These are phyloP conservation scores for Pandemis heparana DNA, from an alignment of 2,888 invertebrate genomes.

Conservation along the genomic window DNA sequence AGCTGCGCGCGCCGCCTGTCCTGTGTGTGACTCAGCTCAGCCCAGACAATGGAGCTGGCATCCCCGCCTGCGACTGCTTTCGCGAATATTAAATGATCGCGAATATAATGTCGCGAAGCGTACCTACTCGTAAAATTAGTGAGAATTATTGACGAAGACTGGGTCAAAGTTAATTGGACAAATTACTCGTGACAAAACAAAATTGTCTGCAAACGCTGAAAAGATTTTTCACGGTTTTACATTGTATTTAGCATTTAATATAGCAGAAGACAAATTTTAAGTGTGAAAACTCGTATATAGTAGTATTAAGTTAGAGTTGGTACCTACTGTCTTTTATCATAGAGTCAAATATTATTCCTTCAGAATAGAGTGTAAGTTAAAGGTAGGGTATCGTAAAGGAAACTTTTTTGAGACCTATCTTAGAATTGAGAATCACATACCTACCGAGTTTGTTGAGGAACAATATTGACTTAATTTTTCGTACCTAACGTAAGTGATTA, in stretches of 20 bases:
- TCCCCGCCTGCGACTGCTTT: slow-evolving; percentile 71
- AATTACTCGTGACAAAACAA: background rate
- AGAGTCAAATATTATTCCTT: too few relatives aligned
- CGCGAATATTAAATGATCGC: slow-evolving; percentile 62
- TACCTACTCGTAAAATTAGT: slow-evolving; percentile 17
- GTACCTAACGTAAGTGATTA: too few relatives aligned
- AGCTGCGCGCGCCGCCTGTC: slow-evolving; percentile 71
- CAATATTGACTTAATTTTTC: background rate
- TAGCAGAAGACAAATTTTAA: too few relatives aligned
- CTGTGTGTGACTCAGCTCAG: slow-evolving; percentile 78
- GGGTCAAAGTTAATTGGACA: slow-evolving; percentile 4
- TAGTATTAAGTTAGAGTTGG: too few relatives aligned
- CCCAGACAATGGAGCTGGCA: slow-evolving; percentile 74
- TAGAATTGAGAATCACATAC: too few relatives aligned
- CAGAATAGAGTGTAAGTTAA: too few relatives aligned
- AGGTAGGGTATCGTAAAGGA: too few relatives aligned
- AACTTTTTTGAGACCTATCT: too few relatives aligned
- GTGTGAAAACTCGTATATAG: too few relatives aligned
- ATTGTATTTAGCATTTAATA: too few relatives aligned
- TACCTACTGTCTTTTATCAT: too few relatives aligned
- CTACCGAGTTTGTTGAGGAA: background rate
- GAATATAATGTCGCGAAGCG: slow-evolving; percentile 5
- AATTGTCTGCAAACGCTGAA: background rate
- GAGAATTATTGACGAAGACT: slow-evolving; percentile 4
- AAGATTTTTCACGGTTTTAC: too few relatives aligned